phyloP scores from a whole-genome alignment of 2,113 vertebrate genomes.

The Macaca fascicularis region T2T-MFA8v1.1 NC_088377.1:83607501-83608000 shows the following conservation, averaged over 20 bases:
- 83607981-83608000: no score
- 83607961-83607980: no score
- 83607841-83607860: neutral
- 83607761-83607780: neutral
- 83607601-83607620: neutral
- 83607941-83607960: neutral
- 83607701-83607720: neutral
- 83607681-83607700: neutral
- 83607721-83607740: neutral
- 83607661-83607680: neutral
- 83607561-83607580: neutral
- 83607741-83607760: neutral
- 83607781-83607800: neutral
- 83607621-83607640: neutral
- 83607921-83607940: neutral
- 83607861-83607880: neutral
- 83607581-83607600: neutral
- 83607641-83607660: neutral
- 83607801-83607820: neutral
- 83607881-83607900: neutral
- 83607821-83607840: neutral
- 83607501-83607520: rapidly evolving
- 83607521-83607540: neutral
- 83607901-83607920: neutral
- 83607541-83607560: neutral